These are phyloP conservation scores for Barnardius zonarius DNA, from an alignment of 2,113 vertebrate species.

Conservation along the genomic window DNA sequence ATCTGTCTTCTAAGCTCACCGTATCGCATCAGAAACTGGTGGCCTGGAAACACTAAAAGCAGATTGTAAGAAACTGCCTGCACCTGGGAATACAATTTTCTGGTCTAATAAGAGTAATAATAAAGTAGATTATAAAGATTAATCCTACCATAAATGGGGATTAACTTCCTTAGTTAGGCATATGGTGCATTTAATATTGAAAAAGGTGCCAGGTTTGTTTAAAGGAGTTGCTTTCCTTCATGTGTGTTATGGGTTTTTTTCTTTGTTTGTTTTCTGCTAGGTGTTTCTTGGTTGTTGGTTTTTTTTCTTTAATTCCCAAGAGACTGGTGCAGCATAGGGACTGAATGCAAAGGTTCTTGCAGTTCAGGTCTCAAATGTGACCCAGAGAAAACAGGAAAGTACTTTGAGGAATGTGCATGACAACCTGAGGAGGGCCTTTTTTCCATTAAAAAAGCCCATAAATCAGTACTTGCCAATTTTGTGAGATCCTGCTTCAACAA, in stretches of 20 bases:
- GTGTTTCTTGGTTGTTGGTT: fast-evolving
- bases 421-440: background rate
- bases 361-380: background rate
- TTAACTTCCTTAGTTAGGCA: background rate
- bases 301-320: background rate
- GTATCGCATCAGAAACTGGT: background rate
- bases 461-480: background rate
- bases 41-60: background rate
- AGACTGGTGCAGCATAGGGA: background rate
- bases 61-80: background rate
- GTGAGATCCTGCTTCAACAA: background rate
- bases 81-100: background rate
- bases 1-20: background rate
- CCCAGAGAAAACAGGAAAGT: background rate
- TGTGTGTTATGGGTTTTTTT: too few relatives aligned
- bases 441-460: background rate
- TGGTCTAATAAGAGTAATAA: background rate
- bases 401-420: background rate
- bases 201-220: background rate
- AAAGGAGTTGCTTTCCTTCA: background rate
- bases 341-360: background rate
- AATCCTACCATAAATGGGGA: background rate
- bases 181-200: background rate
- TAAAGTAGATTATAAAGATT: background rate
- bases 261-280: background rate